These are phyloP conservation scores for Endotricha flammealis DNA, from an alignment of 2,888 invertebrate genomes.

Conservation along the genomic window DNA sequence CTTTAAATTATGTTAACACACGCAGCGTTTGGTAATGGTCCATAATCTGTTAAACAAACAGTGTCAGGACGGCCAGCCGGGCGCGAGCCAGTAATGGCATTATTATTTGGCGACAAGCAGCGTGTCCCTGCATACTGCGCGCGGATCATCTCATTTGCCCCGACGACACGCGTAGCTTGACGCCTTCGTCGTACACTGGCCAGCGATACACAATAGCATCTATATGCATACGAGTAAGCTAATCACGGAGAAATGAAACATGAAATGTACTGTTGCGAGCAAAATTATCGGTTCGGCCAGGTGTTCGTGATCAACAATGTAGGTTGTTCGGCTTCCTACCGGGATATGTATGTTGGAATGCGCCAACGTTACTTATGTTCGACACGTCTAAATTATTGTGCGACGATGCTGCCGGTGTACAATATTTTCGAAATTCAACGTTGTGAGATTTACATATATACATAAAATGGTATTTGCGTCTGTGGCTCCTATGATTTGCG, in stretches of 20 bases:
- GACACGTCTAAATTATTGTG: constrained; percentile 40
- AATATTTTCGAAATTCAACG: constrained; percentile 24
- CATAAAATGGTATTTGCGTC: constrained; percentile 23
- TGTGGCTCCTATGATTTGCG: constrained; percentile 23
- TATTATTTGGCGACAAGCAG: constrained; percentile 4
- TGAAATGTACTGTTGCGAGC: constrained; percentile 33
- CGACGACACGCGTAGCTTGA: constrained; percentile 1
- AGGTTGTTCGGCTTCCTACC: constrained; percentile 31
- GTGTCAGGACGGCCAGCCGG: neutral
- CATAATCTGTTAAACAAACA: neutral
- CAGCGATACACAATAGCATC: constrained; percentile 14
- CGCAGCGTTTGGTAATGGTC: neutral
- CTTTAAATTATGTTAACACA: neutral
- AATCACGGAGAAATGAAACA: constrained; percentile 44
- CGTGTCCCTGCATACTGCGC: constrained; percentile 1
- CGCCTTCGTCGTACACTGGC: constrained; percentile 2
- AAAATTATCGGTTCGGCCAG: constrained; percentile 50
- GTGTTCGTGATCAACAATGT: constrained; percentile 40
- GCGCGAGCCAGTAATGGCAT: constrained; percentile 1
- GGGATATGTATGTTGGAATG: constrained; percentile 30
- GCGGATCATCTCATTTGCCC: constrained; percentile 5
- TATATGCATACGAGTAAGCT: constrained; percentile 34
- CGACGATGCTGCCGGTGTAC: constrained; percentile 17
- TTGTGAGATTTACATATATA: constrained; percentile 31
- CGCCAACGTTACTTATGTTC: constrained; percentile 42